phyloP scores from a whole-genome alignment of 2,113 vertebrate genomes.

The Oriolus oriolus region DNA sequence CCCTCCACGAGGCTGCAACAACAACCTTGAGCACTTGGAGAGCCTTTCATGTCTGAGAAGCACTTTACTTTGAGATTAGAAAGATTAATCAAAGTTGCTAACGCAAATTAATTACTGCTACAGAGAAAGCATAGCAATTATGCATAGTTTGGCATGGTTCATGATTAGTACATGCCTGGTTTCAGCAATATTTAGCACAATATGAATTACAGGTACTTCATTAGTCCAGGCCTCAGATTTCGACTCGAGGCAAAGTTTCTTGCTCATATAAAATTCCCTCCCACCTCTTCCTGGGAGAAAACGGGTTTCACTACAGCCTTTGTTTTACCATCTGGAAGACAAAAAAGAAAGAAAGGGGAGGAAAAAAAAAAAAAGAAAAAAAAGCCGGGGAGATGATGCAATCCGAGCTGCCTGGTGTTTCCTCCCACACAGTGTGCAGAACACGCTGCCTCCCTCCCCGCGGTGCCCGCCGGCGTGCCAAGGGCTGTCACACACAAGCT shows the following conservation, averaged over 20 bases:
- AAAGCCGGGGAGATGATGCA: conserved; percentile 46
- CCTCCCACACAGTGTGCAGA: conserved; percentile 52
- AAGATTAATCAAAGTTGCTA: conserved; percentile 62
- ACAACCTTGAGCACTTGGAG: not conserved
- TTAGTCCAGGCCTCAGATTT: conserved; percentile 52
- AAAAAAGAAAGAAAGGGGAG: not conserved
- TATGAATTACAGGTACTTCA: conserved; percentile 55
- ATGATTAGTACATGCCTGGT: conserved; percentile 54
- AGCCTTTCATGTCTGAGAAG: conserved; percentile 55
- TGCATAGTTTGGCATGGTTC: conserved; percentile 51
- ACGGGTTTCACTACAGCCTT: conserved; percentile 54
- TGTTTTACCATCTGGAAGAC: conserved; percentile 55
- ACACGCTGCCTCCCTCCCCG: not conserved
- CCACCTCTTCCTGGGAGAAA: conserved; percentile 61
- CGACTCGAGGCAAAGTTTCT: conserved; percentile 59
- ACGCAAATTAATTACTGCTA: conserved; percentile 63
- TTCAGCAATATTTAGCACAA: conserved; percentile 54
- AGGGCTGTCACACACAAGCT: conserved; percentile 37
- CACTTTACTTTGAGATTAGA: conserved; percentile 47
- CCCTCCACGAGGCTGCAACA: not conserved
- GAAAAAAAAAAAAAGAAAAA: not conserved
- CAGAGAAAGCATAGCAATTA: conserved; percentile 53
- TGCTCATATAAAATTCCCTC: conserved; percentile 57
- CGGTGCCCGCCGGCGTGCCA: conserved; percentile 18
- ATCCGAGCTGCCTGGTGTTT: conserved; percentile 32